Evolutionary conservation across 2,113 vertebrate species (phyloP), one percentile per base, ranked within the genome.

Genomic region (Promerops cafer): DNA sequence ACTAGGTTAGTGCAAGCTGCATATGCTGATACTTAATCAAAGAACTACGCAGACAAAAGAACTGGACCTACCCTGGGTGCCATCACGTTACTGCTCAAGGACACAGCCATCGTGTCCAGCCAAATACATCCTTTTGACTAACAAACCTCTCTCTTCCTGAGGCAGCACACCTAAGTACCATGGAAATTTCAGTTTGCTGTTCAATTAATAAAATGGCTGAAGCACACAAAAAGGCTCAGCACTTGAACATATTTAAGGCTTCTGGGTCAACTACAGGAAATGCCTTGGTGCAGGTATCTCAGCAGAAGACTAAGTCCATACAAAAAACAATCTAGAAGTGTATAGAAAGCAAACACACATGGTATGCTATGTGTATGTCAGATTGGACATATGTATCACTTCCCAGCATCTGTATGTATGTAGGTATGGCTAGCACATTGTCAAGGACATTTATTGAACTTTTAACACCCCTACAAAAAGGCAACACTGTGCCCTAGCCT

Each of bases 311-410:
- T 27, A 54, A 74, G 17, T 16, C 24, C 44, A 30, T 7, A 23
- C 30, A 24, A 82, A 50, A 42, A 78, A 2, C 0, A 4, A 35
- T 24, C 27, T 33, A 71, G 49, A 64, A 54, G 5, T 0, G 4
- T 5, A 33, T 0, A 28, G 68, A 79, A 60, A 1, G 0, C 40
- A 42, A 84, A 54, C 23, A 45, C 17, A 7, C 0, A 1, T 56
- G 19, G 27, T 37, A 33, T n/a, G 26, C 20, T 13, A 18, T 6
- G 22, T 7, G 11, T 27, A 19, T 5, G 20, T n/a, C 33, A 65
- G 27, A 63, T 56, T 14, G 70, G 13, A 49, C 26, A 40, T 0
- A 4, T n/a, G 1, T 13, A 31, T n/a, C 44, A n/a, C 20, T 23
- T 18, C 26, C 8, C n/a, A 70, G n/a, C 49, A 63, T 13, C 40